Percentiles rank a stretch among this genome's conserved stretches.
phyloP scores from a whole-genome alignment of 2,113 vertebrate species.

The Zapus hudsonius region DNA sequence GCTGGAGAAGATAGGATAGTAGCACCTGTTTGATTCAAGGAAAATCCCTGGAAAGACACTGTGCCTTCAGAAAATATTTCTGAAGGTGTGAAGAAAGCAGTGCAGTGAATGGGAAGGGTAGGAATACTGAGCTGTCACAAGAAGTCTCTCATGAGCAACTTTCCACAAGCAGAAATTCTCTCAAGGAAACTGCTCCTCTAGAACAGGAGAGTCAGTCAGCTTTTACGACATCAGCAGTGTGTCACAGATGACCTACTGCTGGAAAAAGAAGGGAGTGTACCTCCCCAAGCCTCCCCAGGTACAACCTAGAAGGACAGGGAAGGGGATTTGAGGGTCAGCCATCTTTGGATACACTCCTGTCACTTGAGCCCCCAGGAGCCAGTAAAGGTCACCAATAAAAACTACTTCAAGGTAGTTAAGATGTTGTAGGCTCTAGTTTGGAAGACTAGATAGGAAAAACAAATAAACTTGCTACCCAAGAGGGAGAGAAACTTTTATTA shows the following conservation, averaged over 20 bases:
- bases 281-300: not conserved
- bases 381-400: not conserved
- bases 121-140: not conserved
- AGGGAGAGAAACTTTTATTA: not conserved
- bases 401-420: not conserved
- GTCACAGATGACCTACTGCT: not conserved
- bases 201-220: not conserved
- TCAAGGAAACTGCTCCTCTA: not conserved
- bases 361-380: fast-evolving
- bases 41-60: not conserved
- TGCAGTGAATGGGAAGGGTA: fast-evolving
- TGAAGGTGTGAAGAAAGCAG: not conserved
- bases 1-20: not conserved
- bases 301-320: not conserved
- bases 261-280: not conserved
- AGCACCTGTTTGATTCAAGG: not conserved
- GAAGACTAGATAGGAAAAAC: not conserved
- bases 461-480: not conserved
- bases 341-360: not conserved
- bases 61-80: not conserved
- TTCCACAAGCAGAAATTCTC: not conserved
- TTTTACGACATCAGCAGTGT: not conserved
- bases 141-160: not conserved
- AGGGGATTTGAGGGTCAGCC: not conserved
- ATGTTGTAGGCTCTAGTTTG: not conserved